Conservation (phyloP, 2,888 invertebrate species). For the Phaedon cochleariae region DNA sequence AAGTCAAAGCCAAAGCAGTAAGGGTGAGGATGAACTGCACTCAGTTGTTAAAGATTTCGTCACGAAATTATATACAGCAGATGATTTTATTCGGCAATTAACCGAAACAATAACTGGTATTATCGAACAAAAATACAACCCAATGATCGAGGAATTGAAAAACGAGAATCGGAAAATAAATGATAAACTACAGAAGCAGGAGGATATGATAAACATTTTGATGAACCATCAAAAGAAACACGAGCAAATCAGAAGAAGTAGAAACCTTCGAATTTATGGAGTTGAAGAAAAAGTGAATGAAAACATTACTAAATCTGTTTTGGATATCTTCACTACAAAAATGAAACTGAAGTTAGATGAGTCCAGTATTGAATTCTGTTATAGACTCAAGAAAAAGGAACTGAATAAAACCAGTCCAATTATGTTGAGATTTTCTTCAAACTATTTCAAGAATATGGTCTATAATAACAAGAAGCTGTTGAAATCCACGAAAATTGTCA, state of each 20-base stretch:
- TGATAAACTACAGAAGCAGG: slow-evolving; percentile 13
- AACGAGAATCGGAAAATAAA: background rate
- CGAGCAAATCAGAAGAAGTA: background rate
- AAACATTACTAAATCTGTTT: background rate
- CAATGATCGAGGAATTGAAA: background rate
- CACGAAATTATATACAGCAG: slow-evolving; percentile 10
- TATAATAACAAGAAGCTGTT: slow-evolving; percentile 6
- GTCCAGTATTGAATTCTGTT: slow-evolving; percentile 4
- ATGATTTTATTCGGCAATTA: background rate
- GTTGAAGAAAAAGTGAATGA: background rate
- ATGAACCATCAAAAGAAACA: slow-evolving; percentile 8
- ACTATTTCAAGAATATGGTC: slow-evolving; percentile 8
- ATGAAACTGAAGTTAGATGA: slow-evolving; percentile 12
- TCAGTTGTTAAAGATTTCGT: slow-evolving; percentile 9
- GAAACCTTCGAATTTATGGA: slow-evolving; percentile 15
- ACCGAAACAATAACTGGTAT: slow-evolving; percentile 11
- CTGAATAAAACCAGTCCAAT: slow-evolving; percentile 9
- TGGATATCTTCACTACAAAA: slow-evolving; percentile 11
- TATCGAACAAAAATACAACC: background rate
- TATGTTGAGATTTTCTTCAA: slow-evolving; percentile 10
- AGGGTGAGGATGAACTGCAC: slow-evolving; percentile 18
- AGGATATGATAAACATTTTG: slow-evolving; percentile 1
- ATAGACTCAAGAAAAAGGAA: slow-evolving; percentile 3
- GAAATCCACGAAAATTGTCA: slow-evolving; percentile 14
- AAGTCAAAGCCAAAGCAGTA: slow-evolving; percentile 14